Evolutionary conservation across 37 sponge, comb jelly and placozoan genomes (phyloP).

Genomic region (Tethya wilhelma): DNA sequence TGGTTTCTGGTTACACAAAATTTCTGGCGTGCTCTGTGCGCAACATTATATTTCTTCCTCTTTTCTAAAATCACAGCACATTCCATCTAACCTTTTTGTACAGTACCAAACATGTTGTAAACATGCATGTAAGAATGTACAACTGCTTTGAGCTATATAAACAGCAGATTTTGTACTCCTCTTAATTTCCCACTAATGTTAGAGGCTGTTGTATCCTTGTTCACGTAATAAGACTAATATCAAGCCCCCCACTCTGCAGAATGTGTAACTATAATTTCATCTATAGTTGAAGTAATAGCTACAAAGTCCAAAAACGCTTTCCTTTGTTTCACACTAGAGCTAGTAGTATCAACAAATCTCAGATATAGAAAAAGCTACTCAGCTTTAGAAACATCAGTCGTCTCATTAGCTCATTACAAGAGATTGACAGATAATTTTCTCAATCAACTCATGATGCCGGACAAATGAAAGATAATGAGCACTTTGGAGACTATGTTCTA

Average conservation of each 20-base stretch:
- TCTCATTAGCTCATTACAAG: conserved; percentile 12
- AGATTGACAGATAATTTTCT: not conserved
- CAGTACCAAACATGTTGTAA: conserved; percentile 5
- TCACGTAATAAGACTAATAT: conserved; percentile 12
- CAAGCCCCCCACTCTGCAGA: no score
- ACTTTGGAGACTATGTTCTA: not conserved
- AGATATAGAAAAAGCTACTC: conserved; percentile 20
- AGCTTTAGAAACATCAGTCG: conserved; percentile 22
- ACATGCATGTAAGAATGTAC: conserved; percentile 20
- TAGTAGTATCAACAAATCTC: not conserved
- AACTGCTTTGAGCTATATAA: conserved; percentile 15
- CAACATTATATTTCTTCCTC: not conserved
- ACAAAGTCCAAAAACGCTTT: conserved; percentile 33
- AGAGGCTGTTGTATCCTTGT: conserved; percentile 28
- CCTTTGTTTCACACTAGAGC: conserved; percentile 1
- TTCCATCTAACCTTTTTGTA: conserved; percentile 12
- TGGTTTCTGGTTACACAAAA: no score
- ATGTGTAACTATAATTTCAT: conserved; percentile 13
- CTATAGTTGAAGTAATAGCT: conserved; percentile 8
- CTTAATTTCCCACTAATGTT: conserved; percentile 23
- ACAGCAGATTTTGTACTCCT: conserved; percentile 9
- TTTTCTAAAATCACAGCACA: conserved; percentile 1
- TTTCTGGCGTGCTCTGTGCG: no score
- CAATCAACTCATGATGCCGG: conserved; percentile 2
- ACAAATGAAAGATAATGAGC: not conserved